Conservation (phyloP, 2,797 vertebrate species). For the Galago senegalensis region DNA sequence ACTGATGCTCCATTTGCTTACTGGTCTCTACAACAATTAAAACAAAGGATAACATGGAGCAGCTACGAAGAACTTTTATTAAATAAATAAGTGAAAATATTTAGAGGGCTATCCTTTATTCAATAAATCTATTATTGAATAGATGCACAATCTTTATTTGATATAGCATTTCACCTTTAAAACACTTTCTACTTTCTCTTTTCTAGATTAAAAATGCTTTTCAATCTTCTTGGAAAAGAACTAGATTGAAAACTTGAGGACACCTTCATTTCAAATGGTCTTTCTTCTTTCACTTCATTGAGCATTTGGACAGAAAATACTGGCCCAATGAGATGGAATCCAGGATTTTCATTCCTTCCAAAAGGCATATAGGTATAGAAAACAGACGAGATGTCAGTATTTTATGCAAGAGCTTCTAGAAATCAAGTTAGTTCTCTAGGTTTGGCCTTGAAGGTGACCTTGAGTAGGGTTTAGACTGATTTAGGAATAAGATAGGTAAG, state of each 20-base stretch:
- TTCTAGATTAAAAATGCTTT: neutral
- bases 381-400: neutral
- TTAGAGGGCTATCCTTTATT: neutral
- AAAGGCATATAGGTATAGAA: neutral
- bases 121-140: neutral
- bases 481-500: neutral
- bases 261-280: neutral
- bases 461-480: neutral
- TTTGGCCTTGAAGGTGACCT: neutral
- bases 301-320: neutral
- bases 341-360: neutral
- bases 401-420: neutral
- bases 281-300: neutral
- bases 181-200: neutral
- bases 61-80: neutral
- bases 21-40: neutral
- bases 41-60: neutral
- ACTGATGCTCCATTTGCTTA: neutral
- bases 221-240: neutral
- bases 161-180: neutral
- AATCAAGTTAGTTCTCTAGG: neutral
- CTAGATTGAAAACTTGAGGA: neutral
- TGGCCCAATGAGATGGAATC: neutral
- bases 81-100: neutral
- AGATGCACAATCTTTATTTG: neutral